Evolutionary conservation across 2,113 vertebrate genomes (phyloP), one percentile per base, ranked within the genome.

Genomic region (Eptesicus fuscus): DNA sequence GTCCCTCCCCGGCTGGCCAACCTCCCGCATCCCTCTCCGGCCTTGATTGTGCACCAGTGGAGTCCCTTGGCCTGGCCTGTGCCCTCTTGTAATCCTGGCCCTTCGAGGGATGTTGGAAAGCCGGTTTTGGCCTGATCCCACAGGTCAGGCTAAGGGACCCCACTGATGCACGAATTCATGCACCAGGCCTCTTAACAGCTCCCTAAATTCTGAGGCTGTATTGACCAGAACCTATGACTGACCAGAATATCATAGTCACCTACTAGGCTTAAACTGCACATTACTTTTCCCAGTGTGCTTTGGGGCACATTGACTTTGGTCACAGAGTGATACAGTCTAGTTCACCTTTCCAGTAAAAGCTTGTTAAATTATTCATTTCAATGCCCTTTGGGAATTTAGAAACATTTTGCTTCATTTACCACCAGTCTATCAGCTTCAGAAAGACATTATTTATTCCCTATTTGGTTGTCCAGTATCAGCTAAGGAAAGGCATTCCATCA

Each of bases 371-470:
- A 95, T 76, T 95, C 69, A 63, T 85, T 35, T 91, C 20, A 63
- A 76, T 79, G 76, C 71, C 90, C 65, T 95, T 88, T 70, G 77
- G 76, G 83, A 90, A 90, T 94, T 90, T 83, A 93, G 20, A 83
- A 78, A 65, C 40, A 90, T 76, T 90, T 74, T 37, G 22, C 61
- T 84, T 10, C 56, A 25, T 83, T 94, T 90, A 35, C 73, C 53
- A 94, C 20, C n/a, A 59, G 84, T 71, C 63, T 78, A 13, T 23
- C 37, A 42, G 44, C 7, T 83, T 88, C 59, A 90, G 49, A 90
- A 88, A 95, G 59, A 79, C 44, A 49, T 77, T 88, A 37, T 73
- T 90, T 84, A 76, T 80, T 71, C 44, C 51, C 59, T 77, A 59
- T 13, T 88, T 51, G 49, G 22, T 59, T 65, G 90, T 63, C 49